These are phyloP conservation scores for Orchesellides sinensis DNA, from an alignment of 2,888 invertebrate species.

Conservation along the genomic window DNA sequence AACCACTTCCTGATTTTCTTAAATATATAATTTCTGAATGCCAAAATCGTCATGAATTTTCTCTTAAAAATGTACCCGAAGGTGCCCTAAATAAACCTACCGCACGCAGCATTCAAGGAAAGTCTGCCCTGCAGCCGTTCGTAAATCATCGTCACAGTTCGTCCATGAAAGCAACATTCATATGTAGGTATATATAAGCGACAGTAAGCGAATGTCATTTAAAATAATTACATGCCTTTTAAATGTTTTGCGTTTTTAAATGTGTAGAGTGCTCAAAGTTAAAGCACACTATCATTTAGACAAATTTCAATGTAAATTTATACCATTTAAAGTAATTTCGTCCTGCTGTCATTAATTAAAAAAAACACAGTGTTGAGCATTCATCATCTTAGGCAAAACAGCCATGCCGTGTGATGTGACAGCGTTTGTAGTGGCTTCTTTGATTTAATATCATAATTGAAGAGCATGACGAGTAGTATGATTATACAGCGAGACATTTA, in stretches of 20 bases:
- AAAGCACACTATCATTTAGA: no score
- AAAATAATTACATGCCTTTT: conserved; percentile 46
- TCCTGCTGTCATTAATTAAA: not conserved
- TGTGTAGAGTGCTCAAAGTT: not conserved
- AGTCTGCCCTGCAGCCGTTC: conserved; percentile 26
- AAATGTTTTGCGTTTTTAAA: conserved; percentile 22
- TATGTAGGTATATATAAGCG: conserved; percentile 29
- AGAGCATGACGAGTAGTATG: no score
- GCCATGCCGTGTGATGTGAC: not conserved
- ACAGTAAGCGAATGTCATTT: conserved; percentile 46
- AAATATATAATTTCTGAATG: no score
- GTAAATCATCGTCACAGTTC: conserved; percentile 44
- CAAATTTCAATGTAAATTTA: no score
- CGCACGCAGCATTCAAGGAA: not conserved
- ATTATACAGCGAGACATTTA: no score
- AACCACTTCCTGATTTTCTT: no score
- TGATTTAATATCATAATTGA: no score
- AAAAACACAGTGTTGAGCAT: conserved; percentile 16
- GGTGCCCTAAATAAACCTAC: no score
- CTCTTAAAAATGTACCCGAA: no score
- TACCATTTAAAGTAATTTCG: conserved; percentile 16
- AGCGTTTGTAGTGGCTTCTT: no score
- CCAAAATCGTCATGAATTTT: no score
- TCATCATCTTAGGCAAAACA: conserved; percentile 35
- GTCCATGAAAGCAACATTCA: conserved; percentile 22